These are phyloP conservation scores for Erebia palarica DNA, from an alignment of 2,888 invertebrate genomes.

Conservation along the genomic window DNA sequence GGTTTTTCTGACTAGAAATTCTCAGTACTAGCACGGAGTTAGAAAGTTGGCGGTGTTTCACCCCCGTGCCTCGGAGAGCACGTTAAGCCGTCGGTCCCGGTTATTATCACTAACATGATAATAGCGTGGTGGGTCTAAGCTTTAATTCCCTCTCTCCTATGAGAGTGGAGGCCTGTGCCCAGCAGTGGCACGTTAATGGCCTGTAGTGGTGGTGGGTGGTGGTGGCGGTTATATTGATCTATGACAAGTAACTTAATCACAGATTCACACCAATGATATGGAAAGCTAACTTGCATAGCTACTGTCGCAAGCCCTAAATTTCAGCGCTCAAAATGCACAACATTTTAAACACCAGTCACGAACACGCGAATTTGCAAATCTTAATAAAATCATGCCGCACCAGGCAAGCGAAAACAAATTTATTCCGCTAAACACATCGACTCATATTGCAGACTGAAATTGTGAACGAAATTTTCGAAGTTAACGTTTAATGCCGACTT, in stretches of 20 bases:
- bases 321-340: conserved; percentile 14
- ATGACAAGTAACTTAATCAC: background rate
- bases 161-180: too few species aligned
- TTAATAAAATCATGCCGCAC: conserved; percentile 46
- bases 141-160: too few species aligned
- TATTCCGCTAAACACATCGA: conserved; percentile 48
- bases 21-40: too few species aligned
- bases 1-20: too few species aligned
- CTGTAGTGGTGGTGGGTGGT: too few species aligned
- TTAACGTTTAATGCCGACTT: conserved; percentile 35
- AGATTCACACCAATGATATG: conserved; percentile 4
- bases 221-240: conserved; percentile 2
- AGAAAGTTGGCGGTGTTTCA: too few species aligned
- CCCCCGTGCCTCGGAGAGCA: too few species aligned
- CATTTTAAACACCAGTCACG: conserved; percentile 42
- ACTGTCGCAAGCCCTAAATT: conserved; percentile 5
- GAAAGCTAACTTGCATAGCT: background rate
- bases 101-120: too few species aligned
- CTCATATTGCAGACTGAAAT: conserved; percentile 45
- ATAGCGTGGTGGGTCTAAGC: too few species aligned
- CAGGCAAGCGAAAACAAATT: conserved; percentile 48
- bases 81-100: too few species aligned
- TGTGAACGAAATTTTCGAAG: conserved; percentile 44
- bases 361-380: conserved; percentile 48
- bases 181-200: too few species aligned